phyloP scores from a whole-genome alignment of 2,888 invertebrate genomes.

The Tanytarsus gracilentus region DNA sequence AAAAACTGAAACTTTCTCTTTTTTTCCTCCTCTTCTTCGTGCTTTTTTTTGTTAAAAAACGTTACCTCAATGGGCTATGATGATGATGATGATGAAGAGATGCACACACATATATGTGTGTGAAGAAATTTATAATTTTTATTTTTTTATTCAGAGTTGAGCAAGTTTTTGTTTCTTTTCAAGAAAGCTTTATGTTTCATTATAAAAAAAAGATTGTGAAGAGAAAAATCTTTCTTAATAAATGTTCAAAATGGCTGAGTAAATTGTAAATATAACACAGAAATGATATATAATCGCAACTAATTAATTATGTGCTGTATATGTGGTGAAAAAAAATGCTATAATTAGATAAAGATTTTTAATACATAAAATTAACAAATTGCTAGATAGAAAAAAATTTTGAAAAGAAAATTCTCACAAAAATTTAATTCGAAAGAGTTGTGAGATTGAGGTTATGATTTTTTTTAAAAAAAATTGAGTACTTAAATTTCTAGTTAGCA shows the following conservation, averaged over 20 bases:
- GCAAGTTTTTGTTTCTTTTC: too few relatives aligned
- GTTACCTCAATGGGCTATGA: slow-evolving; percentile 27
- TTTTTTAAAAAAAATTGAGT: too few relatives aligned
- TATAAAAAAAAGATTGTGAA: neutral
- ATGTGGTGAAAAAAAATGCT: too few relatives aligned
- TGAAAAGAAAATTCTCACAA: too few relatives aligned
- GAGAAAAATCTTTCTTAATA: neutral
- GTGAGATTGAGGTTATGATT: too few relatives aligned
- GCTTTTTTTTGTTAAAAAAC: too few relatives aligned
- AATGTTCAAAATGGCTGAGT: slow-evolving; percentile 14
- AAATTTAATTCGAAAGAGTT: too few relatives aligned
- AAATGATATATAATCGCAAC: neutral
- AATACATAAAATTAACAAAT: too few relatives aligned
- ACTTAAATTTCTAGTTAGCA: too few relatives aligned
- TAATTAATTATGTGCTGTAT: neutral
- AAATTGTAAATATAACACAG: slow-evolving; percentile 6
- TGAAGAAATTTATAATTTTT: neutral
- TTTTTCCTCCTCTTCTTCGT: slow-evolving; percentile 15
- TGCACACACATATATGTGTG: neutral
- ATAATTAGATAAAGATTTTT: too few relatives aligned
- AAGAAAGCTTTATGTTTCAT: too few relatives aligned
- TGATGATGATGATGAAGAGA: neutral
- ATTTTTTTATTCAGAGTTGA: slow-evolving; percentile 6
- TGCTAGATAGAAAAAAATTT: too few relatives aligned
- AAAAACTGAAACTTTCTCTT: slow-evolving; percentile 17